A percentile compares a stretch with the other conserved stretches of the same genome.
phyloP scores from a whole-genome alignment of 2,888 invertebrate genomes.

The Sarcophaga caerulescens region DNA sequence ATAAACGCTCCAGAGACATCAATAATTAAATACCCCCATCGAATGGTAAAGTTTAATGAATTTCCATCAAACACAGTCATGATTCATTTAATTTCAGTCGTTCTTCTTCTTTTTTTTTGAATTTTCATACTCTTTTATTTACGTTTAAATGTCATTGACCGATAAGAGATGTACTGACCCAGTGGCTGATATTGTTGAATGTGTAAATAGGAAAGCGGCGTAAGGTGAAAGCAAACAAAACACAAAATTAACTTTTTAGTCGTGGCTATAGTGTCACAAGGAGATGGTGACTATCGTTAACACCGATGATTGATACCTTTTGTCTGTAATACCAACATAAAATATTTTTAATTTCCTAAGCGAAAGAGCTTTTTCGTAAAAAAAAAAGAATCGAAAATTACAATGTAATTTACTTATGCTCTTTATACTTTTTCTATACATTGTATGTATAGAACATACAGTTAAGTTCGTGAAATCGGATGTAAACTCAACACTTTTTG shows the following conservation, averaged over 20 bases:
- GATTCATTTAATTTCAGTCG: slow-evolving; percentile 43
- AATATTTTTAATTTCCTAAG: too few relatives aligned
- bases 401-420: too few relatives aligned
- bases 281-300: too few relatives aligned
- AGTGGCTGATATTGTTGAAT: slow-evolving; percentile 58
- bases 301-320: background rate
- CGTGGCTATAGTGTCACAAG: background rate
- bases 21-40: slow-evolving; percentile 52
- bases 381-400: too few relatives aligned
- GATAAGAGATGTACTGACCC: slow-evolving; percentile 45
- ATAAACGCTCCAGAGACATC: slow-evolving; percentile 39
- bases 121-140: slow-evolving; percentile 11
- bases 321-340: background rate
- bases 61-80: slow-evolving; percentile 24
- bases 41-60: slow-evolving; percentile 45
- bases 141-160: slow-evolving; percentile 49
- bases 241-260: background rate
- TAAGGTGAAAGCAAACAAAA: background rate
- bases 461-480: too few relatives aligned
- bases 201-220: background rate
- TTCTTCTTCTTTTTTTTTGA: background rate
- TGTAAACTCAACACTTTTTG: too few relatives aligned
- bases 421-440: too few relatives aligned
- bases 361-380: too few relatives aligned
- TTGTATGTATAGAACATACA: too few relatives aligned